Percentiles rank a stretch among this genome's conserved stretches.
Conservation (phyloP, 2,888 invertebrate species). For the Tachystola acroxantha region DNA sequence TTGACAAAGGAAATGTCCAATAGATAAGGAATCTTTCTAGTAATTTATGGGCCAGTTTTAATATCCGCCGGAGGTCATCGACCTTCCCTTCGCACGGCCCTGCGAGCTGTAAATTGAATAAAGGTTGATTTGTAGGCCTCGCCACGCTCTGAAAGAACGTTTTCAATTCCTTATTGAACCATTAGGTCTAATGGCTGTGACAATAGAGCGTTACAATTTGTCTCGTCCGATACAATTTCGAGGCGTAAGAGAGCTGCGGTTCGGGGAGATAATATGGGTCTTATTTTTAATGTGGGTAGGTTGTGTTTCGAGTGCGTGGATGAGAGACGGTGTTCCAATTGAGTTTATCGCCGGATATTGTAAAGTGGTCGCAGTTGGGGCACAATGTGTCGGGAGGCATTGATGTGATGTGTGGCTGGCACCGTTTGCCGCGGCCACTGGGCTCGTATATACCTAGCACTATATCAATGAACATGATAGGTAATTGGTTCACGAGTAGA, state of each 20-base stretch:
- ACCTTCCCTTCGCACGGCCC: conserved; percentile 55
- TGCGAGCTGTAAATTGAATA: conserved; percentile 54
- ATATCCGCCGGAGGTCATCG: conserved; percentile 68
- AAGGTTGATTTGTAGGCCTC: conserved; percentile 59
- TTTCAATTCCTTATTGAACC: conserved; percentile 71
- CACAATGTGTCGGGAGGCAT: conserved; percentile 58
- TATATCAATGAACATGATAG: too few relatives aligned
- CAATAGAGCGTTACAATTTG: conserved; percentile 74
- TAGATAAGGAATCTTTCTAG: conserved; percentile 58
- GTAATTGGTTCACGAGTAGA: too few relatives aligned
- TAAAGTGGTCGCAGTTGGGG: conserved; percentile 65
- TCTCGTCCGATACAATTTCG: conserved; percentile 37
- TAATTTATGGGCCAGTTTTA: conserved; percentile 67
- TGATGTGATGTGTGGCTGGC: conserved; percentile 24
- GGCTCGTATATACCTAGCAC: too few relatives aligned
- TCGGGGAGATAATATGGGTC: conserved; percentile 37
- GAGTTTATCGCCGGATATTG: conserved; percentile 74
- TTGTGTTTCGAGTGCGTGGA: conserved; percentile 19
- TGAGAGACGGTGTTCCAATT: conserved; percentile 44
- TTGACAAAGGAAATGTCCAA: conserved; percentile 47
- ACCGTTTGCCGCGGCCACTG: too few relatives aligned
- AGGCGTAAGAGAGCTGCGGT: conserved; percentile 23
- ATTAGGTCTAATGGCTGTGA: conserved; percentile 68
- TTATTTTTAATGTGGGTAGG: conserved; percentile 34
- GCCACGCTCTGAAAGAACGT: conserved; percentile 49